Percentiles rank a stretch among this genome's conserved stretches.
Evolutionary conservation across 2,888 invertebrate species (phyloP).

Genomic region (Deilephila porcellus): DNA sequence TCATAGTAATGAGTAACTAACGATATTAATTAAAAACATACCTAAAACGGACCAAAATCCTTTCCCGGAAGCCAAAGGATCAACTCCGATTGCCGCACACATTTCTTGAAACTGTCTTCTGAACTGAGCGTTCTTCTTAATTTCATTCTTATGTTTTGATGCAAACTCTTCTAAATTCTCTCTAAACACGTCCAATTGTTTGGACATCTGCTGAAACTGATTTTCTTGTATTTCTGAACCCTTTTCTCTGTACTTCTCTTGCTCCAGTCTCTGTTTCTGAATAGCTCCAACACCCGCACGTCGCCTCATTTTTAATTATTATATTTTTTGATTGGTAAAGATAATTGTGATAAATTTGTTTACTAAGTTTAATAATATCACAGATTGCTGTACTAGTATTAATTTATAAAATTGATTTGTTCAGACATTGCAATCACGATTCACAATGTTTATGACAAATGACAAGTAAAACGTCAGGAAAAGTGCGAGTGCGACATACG

Average conservation of each 20-base stretch:
- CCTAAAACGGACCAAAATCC: constrained; percentile 98
- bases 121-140: constrained; percentile 97
- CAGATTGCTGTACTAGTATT: too few species aligned
- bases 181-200: constrained; percentile 96
- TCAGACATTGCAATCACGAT: too few species aligned
- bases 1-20: too few species aligned
- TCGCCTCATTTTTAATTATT: constrained; percentile 87
- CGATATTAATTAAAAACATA: constrained; percentile 37
- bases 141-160: constrained; percentile 96
- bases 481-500: too few species aligned
- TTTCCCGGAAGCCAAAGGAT: constrained; percentile 97
- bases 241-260: constrained; percentile 96
- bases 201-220: constrained; percentile 96
- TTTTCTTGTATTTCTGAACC: constrained; percentile 96
- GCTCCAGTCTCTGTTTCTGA: constrained; percentile 93
- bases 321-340: neutral
- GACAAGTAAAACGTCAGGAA: too few species aligned
- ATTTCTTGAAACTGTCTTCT: constrained; percentile 98
- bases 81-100: constrained; percentile 99
- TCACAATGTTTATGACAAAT: too few species aligned
- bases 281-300: constrained; percentile 95
- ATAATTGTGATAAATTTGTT: neutral
- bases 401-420: too few species aligned
- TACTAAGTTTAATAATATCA: too few species aligned
- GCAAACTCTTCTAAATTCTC: constrained; percentile 98